Evolutionary conservation across 2,888 invertebrate genomes (phyloP).

Genomic region (Cheilosia soror): DNA sequence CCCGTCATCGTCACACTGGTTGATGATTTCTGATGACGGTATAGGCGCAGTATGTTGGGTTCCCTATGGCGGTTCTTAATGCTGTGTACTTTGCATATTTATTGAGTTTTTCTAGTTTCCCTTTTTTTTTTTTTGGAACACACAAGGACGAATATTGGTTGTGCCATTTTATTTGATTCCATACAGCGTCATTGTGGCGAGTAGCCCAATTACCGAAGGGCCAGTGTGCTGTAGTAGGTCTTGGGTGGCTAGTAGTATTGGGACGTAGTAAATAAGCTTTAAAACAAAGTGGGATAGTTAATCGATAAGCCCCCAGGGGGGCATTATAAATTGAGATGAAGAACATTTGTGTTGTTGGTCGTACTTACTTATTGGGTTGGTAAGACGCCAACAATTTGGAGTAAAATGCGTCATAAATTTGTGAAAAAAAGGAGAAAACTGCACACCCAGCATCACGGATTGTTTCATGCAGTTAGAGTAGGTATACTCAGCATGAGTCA

Average conservation of each 20-base stretch:
- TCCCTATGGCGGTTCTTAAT: slow-evolving; percentile 28
- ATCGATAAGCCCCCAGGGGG: slow-evolving; percentile 57
- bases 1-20: slow-evolving; percentile 30
- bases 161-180: slow-evolving; percentile 20
- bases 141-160: slow-evolving; percentile 27
- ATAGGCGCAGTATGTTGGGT: slow-evolving; percentile 19
- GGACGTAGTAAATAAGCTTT: slow-evolving; percentile 31
- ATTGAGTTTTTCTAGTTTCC: slow-evolving; percentile 1
- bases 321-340: slow-evolving; percentile 48
- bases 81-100: slow-evolving; percentile 58
- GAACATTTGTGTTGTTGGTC: slow-evolving; percentile 16
- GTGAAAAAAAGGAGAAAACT: background rate
- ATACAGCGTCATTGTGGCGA: slow-evolving; percentile 48
- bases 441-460: background rate
- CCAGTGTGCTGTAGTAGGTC: background rate
- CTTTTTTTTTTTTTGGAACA: background rate
- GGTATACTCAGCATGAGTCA: slow-evolving; percentile 26
- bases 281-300: slow-evolving; percentile 49
- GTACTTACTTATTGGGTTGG: slow-evolving; percentile 53
- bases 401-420: slow-evolving; percentile 54
- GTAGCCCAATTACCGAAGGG: slow-evolving; percentile 44
- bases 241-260: slow-evolving; percentile 5
- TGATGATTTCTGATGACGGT: slow-evolving; percentile 56
- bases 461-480: background rate
- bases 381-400: slow-evolving; percentile 58